Evolutionary conservation across 1,140 invertebrate genomes (phyloP).

Genomic region (Piezodorus guildinii): DNA sequence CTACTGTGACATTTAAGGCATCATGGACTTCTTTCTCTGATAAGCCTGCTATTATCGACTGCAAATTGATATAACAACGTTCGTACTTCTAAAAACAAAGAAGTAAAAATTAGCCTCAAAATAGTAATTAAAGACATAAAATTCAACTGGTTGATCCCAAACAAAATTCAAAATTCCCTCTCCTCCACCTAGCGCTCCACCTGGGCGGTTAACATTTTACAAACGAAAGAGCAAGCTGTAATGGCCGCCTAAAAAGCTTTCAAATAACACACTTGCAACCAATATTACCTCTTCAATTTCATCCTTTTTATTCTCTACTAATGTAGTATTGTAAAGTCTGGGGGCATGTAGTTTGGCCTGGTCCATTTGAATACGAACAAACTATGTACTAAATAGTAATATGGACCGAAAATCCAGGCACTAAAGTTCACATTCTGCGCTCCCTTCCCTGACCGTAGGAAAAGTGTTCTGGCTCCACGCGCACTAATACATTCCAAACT

Average conservation of each 20-base stretch:
- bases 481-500: conserved; percentile 19
- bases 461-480: conserved; percentile 18
- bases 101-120: conserved; percentile 30
- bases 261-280: conserved; percentile 8
- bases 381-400: conserved; percentile 3
- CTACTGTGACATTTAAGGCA: conserved; percentile 72
- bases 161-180: conserved; percentile 10
- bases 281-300: conserved; percentile 66
- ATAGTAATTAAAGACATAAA: background rate
- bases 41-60: conserved; percentile 62
- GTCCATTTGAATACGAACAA: conserved; percentile 25
- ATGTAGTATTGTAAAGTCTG: conserved; percentile 46
- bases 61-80: conserved; percentile 61
- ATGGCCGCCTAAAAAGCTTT: conserved; percentile 11
- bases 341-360: conserved; percentile 34
- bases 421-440: conserved; percentile 13
- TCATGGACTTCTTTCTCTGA: conserved; percentile 91
- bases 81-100: conserved; percentile 73
- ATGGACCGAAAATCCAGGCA: background rate
- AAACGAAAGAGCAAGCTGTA: conserved; percentile 9
- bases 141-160: background rate
- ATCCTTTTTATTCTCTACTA: conserved; percentile 63
- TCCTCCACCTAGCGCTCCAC: conserved; percentile 12
- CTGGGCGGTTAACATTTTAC: conserved; percentile 5
- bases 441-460: conserved; percentile 1